These are phyloP conservation scores for Tiliacea aurago DNA, from an alignment of 2,888 invertebrate species.

Conservation along the genomic window DNA sequence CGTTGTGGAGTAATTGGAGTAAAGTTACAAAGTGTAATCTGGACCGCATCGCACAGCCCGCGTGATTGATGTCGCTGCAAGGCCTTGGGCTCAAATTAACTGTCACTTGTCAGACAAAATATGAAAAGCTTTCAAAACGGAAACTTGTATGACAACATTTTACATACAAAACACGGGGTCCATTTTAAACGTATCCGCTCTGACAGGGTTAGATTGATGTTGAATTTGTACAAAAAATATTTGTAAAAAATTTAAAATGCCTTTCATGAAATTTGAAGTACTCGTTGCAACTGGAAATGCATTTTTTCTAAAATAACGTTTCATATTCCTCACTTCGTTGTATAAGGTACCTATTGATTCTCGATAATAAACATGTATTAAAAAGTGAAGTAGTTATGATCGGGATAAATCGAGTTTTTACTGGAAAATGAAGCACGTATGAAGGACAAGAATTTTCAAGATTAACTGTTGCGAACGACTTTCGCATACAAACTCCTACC, in stretches of 20 bases:
- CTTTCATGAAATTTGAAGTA: conserved; percentile 7
- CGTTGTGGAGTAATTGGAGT: conserved; percentile 40
- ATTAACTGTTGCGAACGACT: not conserved
- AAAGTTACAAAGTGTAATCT: conserved; percentile 66
- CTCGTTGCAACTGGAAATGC: not conserved
- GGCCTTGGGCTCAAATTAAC: conserved; percentile 71
- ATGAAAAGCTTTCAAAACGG: conserved; percentile 64
- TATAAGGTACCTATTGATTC: too few relatives aligned
- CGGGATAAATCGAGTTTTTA: not conserved
- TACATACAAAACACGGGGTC: conserved; percentile 52
- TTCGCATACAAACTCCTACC: not conserved
- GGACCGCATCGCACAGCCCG: conserved; percentile 59
- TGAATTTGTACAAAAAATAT: conserved; percentile 1
- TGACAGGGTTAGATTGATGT: conserved; percentile 61
- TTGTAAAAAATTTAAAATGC: not conserved
- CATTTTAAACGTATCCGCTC: conserved; percentile 49
- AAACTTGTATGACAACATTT: conserved; percentile 64
- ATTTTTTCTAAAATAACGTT: not conserved
- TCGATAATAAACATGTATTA: not conserved
- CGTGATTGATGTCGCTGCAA: conserved; percentile 74
- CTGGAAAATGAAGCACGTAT: not conserved
- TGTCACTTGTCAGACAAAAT: conserved; percentile 69
- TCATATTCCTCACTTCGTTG: too few relatives aligned
- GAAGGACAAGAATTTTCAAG: not conserved
- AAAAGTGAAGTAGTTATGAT: not conserved